These are phyloP conservation scores for Caenorhabditis drosophilae DNA, from an alignment of 2,888 invertebrate genomes.

Conservation along the genomic window DNA sequence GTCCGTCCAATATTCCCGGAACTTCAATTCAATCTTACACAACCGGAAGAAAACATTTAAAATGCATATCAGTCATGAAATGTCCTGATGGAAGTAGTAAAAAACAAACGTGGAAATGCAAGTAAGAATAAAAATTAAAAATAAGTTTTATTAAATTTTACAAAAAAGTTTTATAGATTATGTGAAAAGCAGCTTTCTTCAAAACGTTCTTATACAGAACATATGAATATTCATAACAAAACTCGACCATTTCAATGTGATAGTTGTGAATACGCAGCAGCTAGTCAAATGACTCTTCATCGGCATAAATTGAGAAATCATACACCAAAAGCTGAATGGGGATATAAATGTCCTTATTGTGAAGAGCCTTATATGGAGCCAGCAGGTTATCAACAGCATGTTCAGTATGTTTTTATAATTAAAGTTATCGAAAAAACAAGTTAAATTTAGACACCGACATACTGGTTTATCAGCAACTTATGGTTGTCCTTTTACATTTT, in stretches of 20 bases:
- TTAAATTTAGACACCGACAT: slow-evolving; percentile 56
- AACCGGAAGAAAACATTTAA: neutral
- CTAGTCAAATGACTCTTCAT: slow-evolving; percentile 68
- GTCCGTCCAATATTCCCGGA: neutral
- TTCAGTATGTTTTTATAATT: slow-evolving; percentile 56
- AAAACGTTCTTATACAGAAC: slow-evolving; percentile 67
- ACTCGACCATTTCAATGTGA: slow-evolving; percentile 63
- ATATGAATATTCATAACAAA: slow-evolving; percentile 62
- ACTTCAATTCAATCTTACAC: slow-evolving; percentile 2
- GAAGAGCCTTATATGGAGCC: slow-evolving; percentile 65
- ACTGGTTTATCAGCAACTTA: slow-evolving; percentile 62
- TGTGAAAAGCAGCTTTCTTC: slow-evolving; percentile 64
- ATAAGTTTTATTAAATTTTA: too few species aligned
- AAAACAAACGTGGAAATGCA: slow-evolving; percentile 7
- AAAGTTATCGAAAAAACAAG: too few species aligned
- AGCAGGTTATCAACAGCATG: slow-evolving; percentile 67
- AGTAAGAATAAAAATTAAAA: slow-evolving; percentile 2
- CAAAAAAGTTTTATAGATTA: slow-evolving; percentile 24
- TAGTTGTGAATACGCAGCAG: slow-evolving; percentile 68
- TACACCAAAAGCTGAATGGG: slow-evolving; percentile 61
- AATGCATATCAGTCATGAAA: neutral
- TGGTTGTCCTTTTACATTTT: slow-evolving; percentile 61
- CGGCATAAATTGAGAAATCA: slow-evolving; percentile 67
- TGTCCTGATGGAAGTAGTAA: slow-evolving; percentile 1
- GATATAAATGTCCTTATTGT: slow-evolving; percentile 68